Evolutionary conservation across 2,888 invertebrate genomes (phyloP), one percentile per base, ranked within the genome.

Genomic region (Drosophila anceps): DNA sequence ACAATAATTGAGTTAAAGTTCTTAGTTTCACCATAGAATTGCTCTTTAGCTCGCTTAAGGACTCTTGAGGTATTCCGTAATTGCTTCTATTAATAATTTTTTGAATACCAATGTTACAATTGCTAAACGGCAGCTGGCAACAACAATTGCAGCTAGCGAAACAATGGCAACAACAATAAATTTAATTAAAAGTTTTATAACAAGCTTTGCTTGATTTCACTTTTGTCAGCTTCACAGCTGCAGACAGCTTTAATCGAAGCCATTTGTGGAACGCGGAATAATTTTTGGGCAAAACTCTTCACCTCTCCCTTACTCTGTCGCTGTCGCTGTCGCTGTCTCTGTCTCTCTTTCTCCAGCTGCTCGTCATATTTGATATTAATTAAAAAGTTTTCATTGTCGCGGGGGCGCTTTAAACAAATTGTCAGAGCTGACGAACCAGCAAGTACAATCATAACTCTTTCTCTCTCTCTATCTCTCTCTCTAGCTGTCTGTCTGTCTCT

Each of bases 321-420:
- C 51, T 12, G n/a, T 50, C 20, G 63, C 66, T 53, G 9, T 35
- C 51, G 7, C 24, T n/a, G 4, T 39, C 27, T n/a, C 35, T 35
- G 4, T 1, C 10, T 2, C 29, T 10, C n/a, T 27, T 39, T 39
- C n/a, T 18, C 0, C 37, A 20, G 33, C 54, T 27, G 70, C 84
- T 78, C 76, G 90, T 90, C 86, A 86, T 86, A 88, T 86, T 86
- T 86, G 84, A 88, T 86, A 86, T 86, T 86, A 86, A 86, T 86
- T 86, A 86, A 86, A 86, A 86, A 86, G 89, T 86, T 86, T 85
- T 71, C 76, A 71, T 70, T 74, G 70, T 73, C 69, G 79, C 73
- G 69, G 66, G 63, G 65, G 44, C 77, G 89, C 78, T 84, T 87
- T 86, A 87, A 89, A 77, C 88, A 87, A 88, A 87, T 81, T 89